Evolutionary conservation across 2,888 invertebrate species (phyloP).

Genomic region (Diaprepes abbreviatus): DNA sequence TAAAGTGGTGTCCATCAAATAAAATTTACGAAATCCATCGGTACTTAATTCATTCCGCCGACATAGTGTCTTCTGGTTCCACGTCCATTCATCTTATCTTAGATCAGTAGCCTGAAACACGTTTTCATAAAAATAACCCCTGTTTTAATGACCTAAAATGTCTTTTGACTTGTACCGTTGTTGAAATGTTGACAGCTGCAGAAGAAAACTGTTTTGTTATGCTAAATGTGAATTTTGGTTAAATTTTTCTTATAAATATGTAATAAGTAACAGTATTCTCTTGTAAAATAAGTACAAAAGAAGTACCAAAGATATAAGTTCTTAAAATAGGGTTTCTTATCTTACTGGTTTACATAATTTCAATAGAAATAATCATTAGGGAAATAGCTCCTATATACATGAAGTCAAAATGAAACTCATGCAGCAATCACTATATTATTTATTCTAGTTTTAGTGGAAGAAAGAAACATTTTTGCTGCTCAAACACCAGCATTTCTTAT

Average conservation of each 20-base stretch:
- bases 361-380: no score
- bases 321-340: no score
- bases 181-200: constrained; percentile 15
- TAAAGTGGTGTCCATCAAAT: background rate
- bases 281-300: no score
- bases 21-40: constrained; percentile 8
- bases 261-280: no score
- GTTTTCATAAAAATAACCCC: constrained; percentile 16
- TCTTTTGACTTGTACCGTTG: constrained; percentile 9
- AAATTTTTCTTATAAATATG: background rate
- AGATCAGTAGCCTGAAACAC: constrained; percentile 24
- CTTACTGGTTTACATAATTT: no score
- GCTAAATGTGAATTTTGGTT: constrained; percentile 12
- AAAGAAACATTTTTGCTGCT: no score
- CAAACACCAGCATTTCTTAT: no score
- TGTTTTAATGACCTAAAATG: constrained; percentile 24
- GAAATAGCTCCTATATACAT: no score
- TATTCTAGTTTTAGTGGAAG: no score
- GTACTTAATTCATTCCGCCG: constrained; percentile 17
- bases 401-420: no score
- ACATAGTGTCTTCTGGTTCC: constrained; percentile 7
- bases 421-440: no score
- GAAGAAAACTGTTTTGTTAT: constrained; percentile 19
- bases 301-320: no score
- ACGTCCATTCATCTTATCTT: constrained; percentile 27